phyloP scores from a whole-genome alignment of 35 echinoderm and acorn worm species.

The Lytechinus variegatus region DNA sequence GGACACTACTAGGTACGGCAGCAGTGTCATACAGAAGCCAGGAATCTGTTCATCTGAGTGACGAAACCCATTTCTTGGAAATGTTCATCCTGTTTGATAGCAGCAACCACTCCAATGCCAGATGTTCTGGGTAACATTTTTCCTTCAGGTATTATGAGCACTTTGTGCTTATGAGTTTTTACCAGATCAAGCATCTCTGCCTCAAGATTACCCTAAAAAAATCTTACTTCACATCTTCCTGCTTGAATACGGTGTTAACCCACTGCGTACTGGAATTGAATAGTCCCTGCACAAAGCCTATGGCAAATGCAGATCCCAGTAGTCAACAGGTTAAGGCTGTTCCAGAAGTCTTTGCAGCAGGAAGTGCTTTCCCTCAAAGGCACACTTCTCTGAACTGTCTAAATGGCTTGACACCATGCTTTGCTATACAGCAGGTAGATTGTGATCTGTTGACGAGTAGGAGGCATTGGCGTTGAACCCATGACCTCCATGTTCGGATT shows the following conservation, averaged over 20 bases:
- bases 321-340: background rate
- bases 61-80: background rate
- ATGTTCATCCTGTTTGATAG: background rate
- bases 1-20: background rate
- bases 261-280: too few species aligned
- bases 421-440: constrained; percentile 84
- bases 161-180: background rate
- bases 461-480: constrained; percentile 57
- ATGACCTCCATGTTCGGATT: constrained; percentile 39
- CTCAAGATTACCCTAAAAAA: background rate
- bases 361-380: background rate
- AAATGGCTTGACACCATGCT: background rate
- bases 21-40: background rate
- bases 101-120: background rate
- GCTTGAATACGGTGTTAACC: background rate
- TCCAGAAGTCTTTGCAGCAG: background rate
- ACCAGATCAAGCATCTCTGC: background rate
- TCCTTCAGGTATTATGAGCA: background rate
- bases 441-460: constrained; percentile 62
- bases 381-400: background rate
- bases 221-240: background rate
- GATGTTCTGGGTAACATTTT: background rate
- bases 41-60: background rate
- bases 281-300: too few species aligned
- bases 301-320: too few species aligned